Evolutionary conservation across 2,113 vertebrate genomes (phyloP), one percentile per base, ranked within the genome.

Genomic region (Peucedramus taeniatus): DNA sequence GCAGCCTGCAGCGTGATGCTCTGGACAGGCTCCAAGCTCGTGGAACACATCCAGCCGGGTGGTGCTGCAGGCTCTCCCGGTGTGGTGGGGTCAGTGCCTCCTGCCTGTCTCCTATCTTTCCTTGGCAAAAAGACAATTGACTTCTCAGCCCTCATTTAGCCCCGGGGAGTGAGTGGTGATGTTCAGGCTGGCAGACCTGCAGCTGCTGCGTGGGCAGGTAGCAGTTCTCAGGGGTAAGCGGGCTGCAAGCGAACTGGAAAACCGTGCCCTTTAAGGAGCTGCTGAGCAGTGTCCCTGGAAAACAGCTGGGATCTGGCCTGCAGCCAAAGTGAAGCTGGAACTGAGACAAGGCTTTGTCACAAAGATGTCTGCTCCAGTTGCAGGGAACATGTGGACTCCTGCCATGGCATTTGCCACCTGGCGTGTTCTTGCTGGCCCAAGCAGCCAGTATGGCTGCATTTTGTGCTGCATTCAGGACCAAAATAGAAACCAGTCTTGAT

Each of bases 1-100:
- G 56, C 33, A 90, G 64, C 63, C 68, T 72, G 40, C 0, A 0
- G 59, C 0, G 0, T 3, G 2, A 17, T 70, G 68, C 56, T 33
- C 37, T 8, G 7, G 75, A 47, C 1, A 2, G 53, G n/a, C 54
- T 94, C 44, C 66, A 86, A 15, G 22, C 57, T 84, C 0, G 0
- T 69, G 79, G 66, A 72, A 33, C 8, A 2, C 35, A 42, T 90
- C 75, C 60, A 90, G 54, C 33, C 4, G 2, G 1, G 5, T 3
- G 3, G 27, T 9, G 15, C 63, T 91, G 78, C 59, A 1, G 6
- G 26, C 23, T 69, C 49, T 83, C 28, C 12, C 0, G 0, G 24
- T 7, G 1, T 23, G 30, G 10, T 70, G 61, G n/a, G 40, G 57
- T 93, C 63, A 72, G 63, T 33, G 49, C 40, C 76, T 80, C 76